A percentile compares a stretch with the other conserved stretches of the same genome.
phyloP scores from a whole-genome alignment of 2,113 vertebrate species.

The Phoxinus phoxinus region DNA sequence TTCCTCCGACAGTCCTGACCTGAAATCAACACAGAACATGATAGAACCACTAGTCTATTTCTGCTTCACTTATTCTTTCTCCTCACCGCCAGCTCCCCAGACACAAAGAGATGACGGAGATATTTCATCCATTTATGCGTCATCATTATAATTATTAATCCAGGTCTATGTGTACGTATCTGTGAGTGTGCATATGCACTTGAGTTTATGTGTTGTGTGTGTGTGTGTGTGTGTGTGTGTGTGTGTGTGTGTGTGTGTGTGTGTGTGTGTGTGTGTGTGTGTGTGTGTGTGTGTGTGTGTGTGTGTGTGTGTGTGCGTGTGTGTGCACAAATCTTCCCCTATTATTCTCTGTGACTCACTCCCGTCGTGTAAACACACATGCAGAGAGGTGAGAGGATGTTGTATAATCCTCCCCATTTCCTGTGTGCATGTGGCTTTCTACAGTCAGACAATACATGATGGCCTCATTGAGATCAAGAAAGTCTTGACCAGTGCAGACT shows the following conservation, averaged over 20 bases:
- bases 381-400: slow-evolving; percentile 34
- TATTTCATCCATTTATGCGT: slow-evolving; percentile 8
- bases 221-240: slow-evolving; percentile 1
- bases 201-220: slow-evolving; percentile 11
- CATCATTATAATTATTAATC: slow-evolving; percentile 24
- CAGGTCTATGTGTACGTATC: slow-evolving; percentile 7
- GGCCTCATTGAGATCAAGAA: background rate
- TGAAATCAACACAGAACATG: slow-evolving; percentile 21
- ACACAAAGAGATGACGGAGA: slow-evolving; percentile 34
- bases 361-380: slow-evolving; percentile 45
- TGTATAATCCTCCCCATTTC: slow-evolving; percentile 50
- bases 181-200: slow-evolving; percentile 4
- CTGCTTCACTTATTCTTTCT: background rate
- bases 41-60: slow-evolving; percentile 18
- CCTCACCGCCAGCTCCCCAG: background rate
- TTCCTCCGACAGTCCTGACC: slow-evolving; percentile 31
- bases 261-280: slow-evolving; percentile 1
- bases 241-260: slow-evolving; percentile 1
- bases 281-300: slow-evolving; percentile 1
- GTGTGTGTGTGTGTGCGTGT: background rate
- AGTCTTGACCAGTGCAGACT: background rate
- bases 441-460: slow-evolving; percentile 28
- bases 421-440: slow-evolving; percentile 29
- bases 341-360: slow-evolving; percentile 49
- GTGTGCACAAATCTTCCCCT: slow-evolving; percentile 7